Conservation (phyloP, 2,113 vertebrate genomes). For the Strigops habroptila region DNA sequence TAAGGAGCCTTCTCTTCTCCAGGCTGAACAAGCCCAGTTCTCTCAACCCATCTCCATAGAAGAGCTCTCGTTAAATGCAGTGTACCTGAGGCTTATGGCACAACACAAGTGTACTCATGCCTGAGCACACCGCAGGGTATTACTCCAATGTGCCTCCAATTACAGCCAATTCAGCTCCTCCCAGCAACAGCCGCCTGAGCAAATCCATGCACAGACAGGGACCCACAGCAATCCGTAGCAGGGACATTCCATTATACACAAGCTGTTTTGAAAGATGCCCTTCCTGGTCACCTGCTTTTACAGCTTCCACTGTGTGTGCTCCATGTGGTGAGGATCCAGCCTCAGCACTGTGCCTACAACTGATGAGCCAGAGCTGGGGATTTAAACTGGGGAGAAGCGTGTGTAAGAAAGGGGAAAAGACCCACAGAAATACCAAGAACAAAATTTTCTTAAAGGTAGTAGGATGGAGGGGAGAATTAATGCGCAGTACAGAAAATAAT, state of each 20-base stretch:
- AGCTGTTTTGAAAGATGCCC: background rate
- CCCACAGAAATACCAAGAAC: background rate
- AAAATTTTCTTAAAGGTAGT: background rate
- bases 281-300: background rate
- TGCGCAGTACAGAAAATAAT: background rate
- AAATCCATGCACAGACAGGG: background rate
- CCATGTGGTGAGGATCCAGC: background rate
- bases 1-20: background rate
- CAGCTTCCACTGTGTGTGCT: background rate
- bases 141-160: background rate
- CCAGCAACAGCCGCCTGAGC: background rate
- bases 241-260: background rate
- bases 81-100: accelerated
- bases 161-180: background rate
- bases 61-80: background rate
- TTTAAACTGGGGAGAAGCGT: accelerated
- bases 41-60: background rate
- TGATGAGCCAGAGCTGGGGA: background rate
- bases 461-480: background rate
- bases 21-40: background rate
- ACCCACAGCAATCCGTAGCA: accelerated
- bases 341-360: background rate
- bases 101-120: accelerated
- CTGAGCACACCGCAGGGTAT: accelerated
- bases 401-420: background rate